Conservation (phyloP, 2,113 vertebrate species). For the Neopipo cinnamomea region DNA sequence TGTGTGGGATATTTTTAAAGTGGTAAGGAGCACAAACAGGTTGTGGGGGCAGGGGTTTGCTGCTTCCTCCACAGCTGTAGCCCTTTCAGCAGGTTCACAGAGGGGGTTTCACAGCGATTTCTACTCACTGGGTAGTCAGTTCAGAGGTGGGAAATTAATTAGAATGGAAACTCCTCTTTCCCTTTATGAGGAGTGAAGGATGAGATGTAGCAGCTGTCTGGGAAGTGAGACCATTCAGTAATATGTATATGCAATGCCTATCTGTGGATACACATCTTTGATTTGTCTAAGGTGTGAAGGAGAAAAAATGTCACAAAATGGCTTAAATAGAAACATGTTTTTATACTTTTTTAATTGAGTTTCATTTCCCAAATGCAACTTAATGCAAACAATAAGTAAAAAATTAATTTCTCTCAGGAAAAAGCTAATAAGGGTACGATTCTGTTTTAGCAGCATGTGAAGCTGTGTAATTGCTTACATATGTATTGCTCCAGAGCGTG, state of each 20-base stretch:
- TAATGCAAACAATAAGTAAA: slow-evolving; percentile 34
- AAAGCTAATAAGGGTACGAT: neutral
- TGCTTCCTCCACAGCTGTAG: neutral
- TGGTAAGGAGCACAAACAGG: neutral
- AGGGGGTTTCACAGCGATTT: neutral
- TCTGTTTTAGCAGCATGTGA: neutral
- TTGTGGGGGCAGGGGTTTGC: neutral
- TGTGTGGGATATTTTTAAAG: neutral
- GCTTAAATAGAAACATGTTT: neutral
- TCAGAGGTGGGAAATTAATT: neutral
- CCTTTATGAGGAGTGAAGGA: neutral
- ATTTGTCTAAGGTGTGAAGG: neutral
- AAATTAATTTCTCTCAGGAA: slow-evolving; percentile 12
- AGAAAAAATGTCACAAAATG: neutral
- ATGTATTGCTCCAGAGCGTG: neutral
- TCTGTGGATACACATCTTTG: neutral
- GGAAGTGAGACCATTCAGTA: neutral
- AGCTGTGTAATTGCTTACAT: slow-evolving; percentile 30
- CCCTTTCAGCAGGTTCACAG: neutral
- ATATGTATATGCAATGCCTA: fast-evolving
- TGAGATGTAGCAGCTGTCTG: neutral
- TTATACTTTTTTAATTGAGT: neutral
- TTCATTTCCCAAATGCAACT: slow-evolving; percentile 12
- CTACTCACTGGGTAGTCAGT: neutral
- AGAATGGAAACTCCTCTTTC: neutral